phyloP scores from a whole-genome alignment of 1,140 invertebrate species.

The Ceratina calcarata region DNA sequence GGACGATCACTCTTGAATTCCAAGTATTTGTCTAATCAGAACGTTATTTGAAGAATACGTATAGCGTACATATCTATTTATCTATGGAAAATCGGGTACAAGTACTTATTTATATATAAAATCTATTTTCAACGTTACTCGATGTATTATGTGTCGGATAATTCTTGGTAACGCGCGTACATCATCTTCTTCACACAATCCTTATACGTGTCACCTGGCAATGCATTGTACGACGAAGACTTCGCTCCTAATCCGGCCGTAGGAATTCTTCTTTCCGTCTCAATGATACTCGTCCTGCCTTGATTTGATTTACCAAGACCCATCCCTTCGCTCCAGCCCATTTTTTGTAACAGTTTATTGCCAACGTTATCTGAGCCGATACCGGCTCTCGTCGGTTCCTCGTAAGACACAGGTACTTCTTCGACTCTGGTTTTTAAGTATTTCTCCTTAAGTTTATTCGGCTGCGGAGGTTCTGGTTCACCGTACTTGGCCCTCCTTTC shows the following conservation, averaged over 20 bases:
- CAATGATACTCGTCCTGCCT: slow-evolving; percentile 95
- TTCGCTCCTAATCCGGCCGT: slow-evolving; percentile 89
- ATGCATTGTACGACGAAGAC: slow-evolving; percentile 86
- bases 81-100: slow-evolving; percentile 61
- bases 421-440: slow-evolving; percentile 83
- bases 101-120: slow-evolving; percentile 55
- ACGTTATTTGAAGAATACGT: slow-evolving; percentile 36
- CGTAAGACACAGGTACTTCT: slow-evolving; percentile 78
- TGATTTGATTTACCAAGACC: slow-evolving; percentile 96
- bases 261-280: slow-evolving; percentile 85
- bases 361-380: slow-evolving; percentile 95
- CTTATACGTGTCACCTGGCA: slow-evolving; percentile 92
- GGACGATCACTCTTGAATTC: slow-evolving; percentile 49
- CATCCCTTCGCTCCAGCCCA: slow-evolving; percentile 98
- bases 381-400: slow-evolving; percentile 85
- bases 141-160: slow-evolving; percentile 81
- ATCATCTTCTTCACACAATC: slow-evolving; percentile 96
- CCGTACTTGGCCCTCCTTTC: slow-evolving; percentile 97
- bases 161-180: slow-evolving; percentile 90
- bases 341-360: slow-evolving; percentile 96
- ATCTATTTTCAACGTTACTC: slow-evolving; percentile 49
- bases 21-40: slow-evolving; percentile 26
- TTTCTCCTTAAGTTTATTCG: slow-evolving; percentile 86
- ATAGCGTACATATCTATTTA: slow-evolving; percentile 50
- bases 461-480: slow-evolving; percentile 89